phyloP scores from a whole-genome alignment of 2,113 vertebrate species.

The Carassius gibelio region DNA sequence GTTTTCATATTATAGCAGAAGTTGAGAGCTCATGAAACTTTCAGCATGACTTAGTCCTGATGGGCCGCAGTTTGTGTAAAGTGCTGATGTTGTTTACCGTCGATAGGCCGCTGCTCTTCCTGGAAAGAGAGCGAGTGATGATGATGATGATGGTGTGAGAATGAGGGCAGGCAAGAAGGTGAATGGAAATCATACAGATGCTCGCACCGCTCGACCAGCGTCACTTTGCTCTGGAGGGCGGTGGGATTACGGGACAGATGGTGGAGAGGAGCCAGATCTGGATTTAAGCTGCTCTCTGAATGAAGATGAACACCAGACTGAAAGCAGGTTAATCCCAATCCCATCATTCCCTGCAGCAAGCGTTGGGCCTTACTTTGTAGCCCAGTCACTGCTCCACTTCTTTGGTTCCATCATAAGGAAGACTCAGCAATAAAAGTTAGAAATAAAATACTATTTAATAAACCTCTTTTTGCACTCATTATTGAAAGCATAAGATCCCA shows the following conservation, averaged over 20 bases:
- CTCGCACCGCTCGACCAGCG: background rate
- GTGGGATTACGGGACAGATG: constrained; percentile 53
- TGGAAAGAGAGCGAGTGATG: background rate
- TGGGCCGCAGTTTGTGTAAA: constrained; percentile 21
- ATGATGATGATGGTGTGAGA: background rate
- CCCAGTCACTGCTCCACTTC: background rate
- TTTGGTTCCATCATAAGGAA: background rate
- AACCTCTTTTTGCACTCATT: background rate
- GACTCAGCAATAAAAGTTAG: background rate
- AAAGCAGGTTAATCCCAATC: constrained; percentile 52
- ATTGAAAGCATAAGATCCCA: too few species aligned
- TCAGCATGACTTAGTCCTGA: constrained; percentile 35
- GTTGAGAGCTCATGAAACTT: constrained; percentile 40
- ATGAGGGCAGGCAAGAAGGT: background rate
- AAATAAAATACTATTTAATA: background rate
- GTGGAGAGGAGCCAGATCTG: constrained; percentile 14
- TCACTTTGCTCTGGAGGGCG: background rate
- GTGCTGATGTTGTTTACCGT: constrained; percentile 35
- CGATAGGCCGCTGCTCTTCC: constrained; percentile 7
- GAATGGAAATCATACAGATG: background rate
- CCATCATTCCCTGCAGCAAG: constrained; percentile 19
- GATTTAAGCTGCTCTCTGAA: constrained; percentile 49
- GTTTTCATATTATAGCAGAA: constrained; percentile 20
- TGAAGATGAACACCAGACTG: constrained; percentile 38
- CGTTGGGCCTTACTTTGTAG: background rate